Evolutionary conservation across 2,888 invertebrate species (phyloP), one percentile per base, ranked within the genome.

Genomic region (Heliconius sara): DNA sequence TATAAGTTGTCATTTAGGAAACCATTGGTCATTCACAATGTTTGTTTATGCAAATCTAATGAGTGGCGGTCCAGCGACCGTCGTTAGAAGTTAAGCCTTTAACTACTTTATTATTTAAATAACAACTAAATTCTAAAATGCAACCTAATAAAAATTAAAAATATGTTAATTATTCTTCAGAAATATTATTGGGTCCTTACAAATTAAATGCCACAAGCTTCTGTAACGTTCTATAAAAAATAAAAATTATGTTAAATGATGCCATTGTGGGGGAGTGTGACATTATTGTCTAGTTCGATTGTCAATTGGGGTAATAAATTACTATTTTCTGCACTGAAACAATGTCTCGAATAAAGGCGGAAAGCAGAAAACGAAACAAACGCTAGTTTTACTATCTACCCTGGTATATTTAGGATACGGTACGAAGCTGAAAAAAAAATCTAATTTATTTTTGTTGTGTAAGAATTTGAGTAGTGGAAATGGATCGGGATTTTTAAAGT

Each of bases 401-500:
- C 57, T 60, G n/a, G 10, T 12, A 60, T n/a, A n/a, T 60, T n/a
- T 2, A n/a, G 22, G n/a, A n/a, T 60, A 60, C n/a, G n/a, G 12
- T 1, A n/a, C 3, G 12, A 60, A 60, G 1, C n/a, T 60, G 60
- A 60, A 60, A n/a, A 60, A 60, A n/a, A 60, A 60, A 52, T 52
- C 52, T 7, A 39, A 68, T 68, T 39, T 39, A 68, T 68, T 68
- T 68, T 68, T 68, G 39, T 39, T 39, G n/a, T 39, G n/a, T 39
- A 68, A n/a, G 67, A 68, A 68, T 68, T 52, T 76, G 63, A 67
- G 30, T 25, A 30, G 47, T 81, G 76, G 73, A 78, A 81, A 52
- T 43, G 39, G 79, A 81, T 77, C 75, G 22, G 34, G 34, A 68
- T 12, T 80, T 80, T 76, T 77, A 79, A 79, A 81, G 72, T 67